A percentile compares a stretch with the other conserved stretches of the same genome.
Evolutionary conservation across 2,888 invertebrate species (phyloP).

Genomic region (Amitus sp.): DNA sequence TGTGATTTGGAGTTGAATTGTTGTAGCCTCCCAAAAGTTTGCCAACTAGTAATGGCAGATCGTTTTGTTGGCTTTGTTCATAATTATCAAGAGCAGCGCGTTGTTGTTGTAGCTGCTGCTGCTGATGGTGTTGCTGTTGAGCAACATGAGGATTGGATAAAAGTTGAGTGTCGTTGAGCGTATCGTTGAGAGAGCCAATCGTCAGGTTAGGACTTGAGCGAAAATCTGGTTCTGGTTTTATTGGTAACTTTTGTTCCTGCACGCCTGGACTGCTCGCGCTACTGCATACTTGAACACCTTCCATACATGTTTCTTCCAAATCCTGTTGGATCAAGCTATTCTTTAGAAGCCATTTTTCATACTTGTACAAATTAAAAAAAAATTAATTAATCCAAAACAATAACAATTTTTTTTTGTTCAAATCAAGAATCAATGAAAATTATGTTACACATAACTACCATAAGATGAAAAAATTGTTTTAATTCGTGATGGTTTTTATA

Average conservation of each 20-base stretch:
- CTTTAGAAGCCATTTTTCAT: too few species aligned
- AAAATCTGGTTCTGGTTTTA: slow-evolving; percentile 62
- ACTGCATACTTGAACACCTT: slow-evolving; percentile 65
- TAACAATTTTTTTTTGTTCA: too few species aligned
- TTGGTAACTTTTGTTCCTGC: slow-evolving; percentile 61
- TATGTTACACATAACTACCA: too few species aligned
- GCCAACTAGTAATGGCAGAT: slow-evolving; percentile 69
- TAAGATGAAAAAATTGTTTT: too few species aligned
- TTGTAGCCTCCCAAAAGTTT: slow-evolving; percentile 73
- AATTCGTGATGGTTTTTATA: too few species aligned
- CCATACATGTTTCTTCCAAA: slow-evolving; percentile 66
- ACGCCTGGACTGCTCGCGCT: slow-evolving; percentile 61
- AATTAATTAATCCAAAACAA: too few species aligned
- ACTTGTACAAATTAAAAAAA: too few species aligned
- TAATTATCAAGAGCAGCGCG: slow-evolving; percentile 52
- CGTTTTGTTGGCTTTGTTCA: slow-evolving; percentile 59
- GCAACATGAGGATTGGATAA: slow-evolving; percentile 55
- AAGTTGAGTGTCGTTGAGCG: slow-evolving; percentile 49
- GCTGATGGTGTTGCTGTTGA: slow-evolving; percentile 56
- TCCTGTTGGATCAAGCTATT: too few species aligned
- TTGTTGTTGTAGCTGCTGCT: slow-evolving; percentile 48
- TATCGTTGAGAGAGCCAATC: slow-evolving; percentile 53
- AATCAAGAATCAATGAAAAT: too few species aligned
- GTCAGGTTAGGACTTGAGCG: slow-evolving; percentile 59
- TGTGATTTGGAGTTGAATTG: slow-evolving; percentile 74